phyloP scores from a whole-genome alignment of 2,797 vertebrate genomes.

The Mallotus villosus region DNA sequence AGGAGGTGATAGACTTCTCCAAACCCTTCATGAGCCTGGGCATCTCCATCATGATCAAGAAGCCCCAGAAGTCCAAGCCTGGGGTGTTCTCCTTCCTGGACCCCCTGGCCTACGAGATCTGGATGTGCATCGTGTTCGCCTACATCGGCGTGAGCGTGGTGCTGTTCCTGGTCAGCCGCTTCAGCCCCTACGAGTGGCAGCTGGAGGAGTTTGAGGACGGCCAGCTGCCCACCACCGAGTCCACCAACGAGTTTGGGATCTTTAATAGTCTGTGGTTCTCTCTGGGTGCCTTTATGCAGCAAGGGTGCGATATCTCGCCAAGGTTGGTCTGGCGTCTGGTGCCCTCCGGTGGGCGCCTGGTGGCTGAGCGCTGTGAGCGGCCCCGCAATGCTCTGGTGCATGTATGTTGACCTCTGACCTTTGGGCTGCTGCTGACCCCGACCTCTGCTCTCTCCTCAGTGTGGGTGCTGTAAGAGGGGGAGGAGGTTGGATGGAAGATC shows the following conservation, averaged over 20 bases:
- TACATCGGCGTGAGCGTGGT: slow-evolving; percentile 99
- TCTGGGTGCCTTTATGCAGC: slow-evolving; percentile 83
- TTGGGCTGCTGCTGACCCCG: slow-evolving; percentile 19
- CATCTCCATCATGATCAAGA: slow-evolving; percentile 99
- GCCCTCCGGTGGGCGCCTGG: slow-evolving; percentile 67
- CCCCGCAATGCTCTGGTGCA: slow-evolving; percentile 66
- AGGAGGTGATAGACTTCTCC: slow-evolving; percentile 99
- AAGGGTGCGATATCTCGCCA: slow-evolving; percentile 85
- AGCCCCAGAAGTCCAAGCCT: slow-evolving; percentile 97
- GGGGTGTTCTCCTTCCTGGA: slow-evolving; percentile 99
- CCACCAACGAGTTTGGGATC: slow-evolving; percentile 98
- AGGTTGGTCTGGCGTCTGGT: slow-evolving; percentile 75
- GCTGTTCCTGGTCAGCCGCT: slow-evolving; percentile 99
- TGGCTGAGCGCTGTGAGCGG: slow-evolving; percentile 78
- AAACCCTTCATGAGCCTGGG: slow-evolving; percentile 99
- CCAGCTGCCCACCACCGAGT: slow-evolving; percentile 94
- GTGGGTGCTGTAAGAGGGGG: slow-evolving; percentile 24
- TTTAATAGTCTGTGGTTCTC: slow-evolving; percentile 98
- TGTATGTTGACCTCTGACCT: slow-evolving; percentile 62
- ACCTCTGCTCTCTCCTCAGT: not conserved
- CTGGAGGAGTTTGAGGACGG: slow-evolving; percentile 99
- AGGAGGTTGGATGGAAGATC: slow-evolving; percentile 43
- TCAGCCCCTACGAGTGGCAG: slow-evolving; percentile 99
- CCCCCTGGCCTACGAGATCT: slow-evolving; percentile 98
- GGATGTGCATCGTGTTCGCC: slow-evolving; percentile 99